phyloP scores from a whole-genome alignment of 2,113 vertebrate genomes.

The Chloropsis hardwickii region DNA sequence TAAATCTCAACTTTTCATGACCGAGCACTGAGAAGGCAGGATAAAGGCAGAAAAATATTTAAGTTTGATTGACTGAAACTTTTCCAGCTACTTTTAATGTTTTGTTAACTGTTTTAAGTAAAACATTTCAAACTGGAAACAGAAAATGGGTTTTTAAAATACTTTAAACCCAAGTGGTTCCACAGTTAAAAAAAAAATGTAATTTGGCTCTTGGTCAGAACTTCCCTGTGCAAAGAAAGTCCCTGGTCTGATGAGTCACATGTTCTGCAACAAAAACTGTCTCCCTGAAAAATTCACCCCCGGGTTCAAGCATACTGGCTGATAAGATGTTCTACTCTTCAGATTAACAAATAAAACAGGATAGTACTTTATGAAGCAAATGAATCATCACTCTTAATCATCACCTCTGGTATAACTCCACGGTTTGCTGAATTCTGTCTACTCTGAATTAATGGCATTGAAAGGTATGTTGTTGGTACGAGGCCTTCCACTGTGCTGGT shows the following conservation, averaged over 20 bases:
- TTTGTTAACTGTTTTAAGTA: neutral
- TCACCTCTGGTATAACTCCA: neutral
- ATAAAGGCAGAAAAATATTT: neutral
- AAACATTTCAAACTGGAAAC: neutral
- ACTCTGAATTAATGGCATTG: neutral
- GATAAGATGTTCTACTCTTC: neutral
- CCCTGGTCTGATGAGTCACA: neutral
- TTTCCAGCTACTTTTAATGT: neutral
- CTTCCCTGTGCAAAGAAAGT: neutral
- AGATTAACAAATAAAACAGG: neutral
- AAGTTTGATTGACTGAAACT: neutral
- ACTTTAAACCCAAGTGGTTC: neutral
- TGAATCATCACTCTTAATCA: neutral
- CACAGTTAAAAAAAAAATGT: rapidly evolving
- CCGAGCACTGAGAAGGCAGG: neutral
- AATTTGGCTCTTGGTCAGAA: neutral
- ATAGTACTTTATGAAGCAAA: neutral
- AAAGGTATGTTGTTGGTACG: rapidly evolving
- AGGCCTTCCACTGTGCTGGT: neutral
- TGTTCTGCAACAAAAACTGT: neutral
- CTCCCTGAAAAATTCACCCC: neutral
- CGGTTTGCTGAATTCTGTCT: neutral
- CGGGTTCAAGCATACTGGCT: neutral
- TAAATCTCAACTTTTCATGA: neutral
- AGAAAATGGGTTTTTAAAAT: neutral